A percentile compares a stretch with the other conserved stretches of the same genome.
phyloP scores from a whole-genome alignment of 1,140 invertebrate species.

The Papilio polyxenes region DNA sequence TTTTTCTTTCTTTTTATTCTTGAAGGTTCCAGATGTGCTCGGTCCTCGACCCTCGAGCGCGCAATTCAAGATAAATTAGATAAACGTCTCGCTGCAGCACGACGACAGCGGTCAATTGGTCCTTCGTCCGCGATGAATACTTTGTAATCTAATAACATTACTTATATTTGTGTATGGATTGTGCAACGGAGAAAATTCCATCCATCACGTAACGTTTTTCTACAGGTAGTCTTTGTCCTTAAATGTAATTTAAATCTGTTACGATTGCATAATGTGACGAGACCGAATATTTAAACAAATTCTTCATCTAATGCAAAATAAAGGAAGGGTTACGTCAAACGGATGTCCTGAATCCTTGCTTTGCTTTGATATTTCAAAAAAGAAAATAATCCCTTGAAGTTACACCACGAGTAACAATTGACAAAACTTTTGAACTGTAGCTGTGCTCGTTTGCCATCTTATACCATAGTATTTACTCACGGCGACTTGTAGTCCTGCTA shows the following conservation, averaged over 20 bases:
- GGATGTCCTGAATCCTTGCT: too few relatives aligned
- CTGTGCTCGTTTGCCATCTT: background rate
- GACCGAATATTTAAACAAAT: background rate
- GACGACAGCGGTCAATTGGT: conserved; percentile 45
- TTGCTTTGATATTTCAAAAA: too few relatives aligned
- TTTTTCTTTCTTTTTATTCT: background rate
- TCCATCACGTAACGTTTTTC: conserved; percentile 2
- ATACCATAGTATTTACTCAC: conserved; percentile 53
- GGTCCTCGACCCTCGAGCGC: conserved; percentile 29
- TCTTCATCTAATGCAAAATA: background rate
- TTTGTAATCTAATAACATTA: conserved; percentile 33
- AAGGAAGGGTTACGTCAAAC: too few relatives aligned
- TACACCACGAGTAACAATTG: background rate
- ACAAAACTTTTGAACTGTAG: background rate
- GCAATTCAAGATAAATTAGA: conserved; percentile 55
- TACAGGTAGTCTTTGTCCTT: background rate
- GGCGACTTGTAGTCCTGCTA: conserved; percentile 73
- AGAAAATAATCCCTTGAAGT: too few relatives aligned
- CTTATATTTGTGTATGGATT: conserved; percentile 16
- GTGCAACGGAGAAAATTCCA: conserved; percentile 32
- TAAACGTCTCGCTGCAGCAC: conserved; percentile 50
- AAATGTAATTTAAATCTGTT: too few relatives aligned
- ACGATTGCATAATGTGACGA: too few relatives aligned
- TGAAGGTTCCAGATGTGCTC: conserved; percentile 18
- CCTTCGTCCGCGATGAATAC: conserved; percentile 38